Evolutionary conservation across 1,140 invertebrate genomes (phyloP).

Genomic region (Matsumurasca onukii): DNA sequence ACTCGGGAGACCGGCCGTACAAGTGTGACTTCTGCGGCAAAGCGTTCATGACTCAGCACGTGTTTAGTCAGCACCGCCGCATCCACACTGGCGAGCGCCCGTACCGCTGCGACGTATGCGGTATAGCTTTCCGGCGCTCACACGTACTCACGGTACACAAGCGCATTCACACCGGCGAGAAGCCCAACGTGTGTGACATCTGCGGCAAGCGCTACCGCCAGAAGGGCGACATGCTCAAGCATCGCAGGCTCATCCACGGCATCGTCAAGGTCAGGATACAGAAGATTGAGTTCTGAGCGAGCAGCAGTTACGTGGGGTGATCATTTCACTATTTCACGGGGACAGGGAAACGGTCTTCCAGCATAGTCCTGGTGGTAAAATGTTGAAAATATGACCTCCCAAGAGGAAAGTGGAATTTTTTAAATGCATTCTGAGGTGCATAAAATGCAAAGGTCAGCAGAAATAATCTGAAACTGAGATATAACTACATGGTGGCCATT

Average conservation of each 20-base stretch:
- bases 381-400: too few species aligned
- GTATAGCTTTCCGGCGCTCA: constrained; percentile 41
- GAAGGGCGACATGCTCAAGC: constrained; percentile 38
- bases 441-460: too few species aligned
- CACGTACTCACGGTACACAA: constrained; percentile 42
- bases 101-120: constrained; percentile 43
- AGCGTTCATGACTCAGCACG: constrained; percentile 46
- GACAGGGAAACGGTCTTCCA: too few species aligned
- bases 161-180: constrained; percentile 63
- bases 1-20: constrained; percentile 41
- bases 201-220: constrained; percentile 57
- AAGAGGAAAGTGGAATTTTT: too few species aligned
- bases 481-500: too few species aligned
- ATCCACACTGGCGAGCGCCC: constrained; percentile 45
- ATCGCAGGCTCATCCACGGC: constrained; percentile 27
- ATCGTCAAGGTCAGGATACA: constrained; percentile 30
- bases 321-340: too few species aligned
- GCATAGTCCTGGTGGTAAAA: too few species aligned
- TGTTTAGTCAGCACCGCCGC: constrained; percentile 43
- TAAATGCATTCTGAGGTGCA: too few species aligned
- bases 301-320: too few species aligned
- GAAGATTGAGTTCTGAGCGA: constrained; percentile 23
- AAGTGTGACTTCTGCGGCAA: constrained; percentile 41
- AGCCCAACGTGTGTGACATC: constrained; percentile 65
- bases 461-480: too few species aligned